A percentile compares a stretch with the other conserved stretches of the same genome.
Conservation (phyloP, 2,888 invertebrate genomes). For the Monoplex corrugatus region DNA sequence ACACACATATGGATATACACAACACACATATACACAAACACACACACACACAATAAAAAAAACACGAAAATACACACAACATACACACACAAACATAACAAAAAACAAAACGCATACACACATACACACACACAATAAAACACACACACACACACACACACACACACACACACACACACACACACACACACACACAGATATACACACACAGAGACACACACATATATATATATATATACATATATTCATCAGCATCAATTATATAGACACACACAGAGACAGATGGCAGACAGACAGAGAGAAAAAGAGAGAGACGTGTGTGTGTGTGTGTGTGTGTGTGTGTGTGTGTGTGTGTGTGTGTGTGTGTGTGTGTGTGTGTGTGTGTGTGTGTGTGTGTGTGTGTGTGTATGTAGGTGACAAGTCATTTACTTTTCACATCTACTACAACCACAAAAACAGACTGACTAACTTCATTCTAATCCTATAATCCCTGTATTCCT, state of each 20-base stretch:
- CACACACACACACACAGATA: not conserved
- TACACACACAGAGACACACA: not conserved
- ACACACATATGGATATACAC: no score
- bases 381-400: not conserved
- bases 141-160: not conserved
- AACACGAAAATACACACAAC: not conserved
- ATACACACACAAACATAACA: no score
- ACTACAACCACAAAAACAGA: no score
- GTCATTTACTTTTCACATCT: not conserved
- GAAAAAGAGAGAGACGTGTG: not conserved
- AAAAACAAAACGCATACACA: no score
- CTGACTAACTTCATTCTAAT: no score
- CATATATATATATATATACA: no score
- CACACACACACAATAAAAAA: not conserved
- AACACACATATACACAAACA: no score
- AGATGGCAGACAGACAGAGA: not conserved
- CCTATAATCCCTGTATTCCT: no score
- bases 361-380: conserved; percentile 21
- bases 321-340: not conserved
- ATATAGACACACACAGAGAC: not conserved
- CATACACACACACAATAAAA: not conserved
- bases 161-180: not conserved
- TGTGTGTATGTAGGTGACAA: not conserved
- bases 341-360: conserved; percentile 1
- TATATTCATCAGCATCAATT: not conserved